phyloP scores from a whole-genome alignment of 2,797 vertebrate species.

The Glyptemys insculpta region DNA sequence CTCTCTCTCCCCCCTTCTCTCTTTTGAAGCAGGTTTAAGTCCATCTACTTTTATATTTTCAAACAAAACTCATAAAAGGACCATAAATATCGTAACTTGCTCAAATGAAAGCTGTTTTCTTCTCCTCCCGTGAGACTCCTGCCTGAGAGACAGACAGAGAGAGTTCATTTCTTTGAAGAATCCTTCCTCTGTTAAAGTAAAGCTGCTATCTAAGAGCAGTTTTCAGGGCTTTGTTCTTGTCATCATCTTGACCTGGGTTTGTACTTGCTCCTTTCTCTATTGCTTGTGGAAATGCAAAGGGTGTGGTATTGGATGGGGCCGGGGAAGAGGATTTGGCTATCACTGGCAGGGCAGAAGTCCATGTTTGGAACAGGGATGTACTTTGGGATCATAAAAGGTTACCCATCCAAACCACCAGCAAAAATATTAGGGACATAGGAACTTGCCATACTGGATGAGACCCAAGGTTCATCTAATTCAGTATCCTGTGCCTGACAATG shows the following conservation, averaged over 20 bases:
- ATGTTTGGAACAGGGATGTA: conserved; percentile 50
- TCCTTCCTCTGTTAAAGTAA: conserved; percentile 75
- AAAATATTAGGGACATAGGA: conserved; percentile 52
- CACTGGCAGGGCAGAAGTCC: conserved; percentile 63
- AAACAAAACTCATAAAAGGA: conserved; percentile 77
- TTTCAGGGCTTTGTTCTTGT: conserved; percentile 71
- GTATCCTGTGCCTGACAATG: conserved; percentile 50
- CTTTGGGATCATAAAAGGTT: conserved; percentile 41
- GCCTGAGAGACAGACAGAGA: conserved; percentile 67
- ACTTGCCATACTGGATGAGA: conserved; percentile 33
- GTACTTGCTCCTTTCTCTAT: conserved; percentile 52
- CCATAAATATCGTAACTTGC: conserved; percentile 78
- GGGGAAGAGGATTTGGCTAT: conserved; percentile 70
- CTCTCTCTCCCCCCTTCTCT: conserved; percentile 60
- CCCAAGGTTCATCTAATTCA: conserved; percentile 27
- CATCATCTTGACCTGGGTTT: conserved; percentile 71
- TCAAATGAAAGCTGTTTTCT: conserved; percentile 81
- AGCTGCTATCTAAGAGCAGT: conserved; percentile 70
- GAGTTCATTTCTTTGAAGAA: conserved; percentile 80
- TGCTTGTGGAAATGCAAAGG: conserved; percentile 71
- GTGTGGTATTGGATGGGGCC: conserved; percentile 12
- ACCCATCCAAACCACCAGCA: no score
- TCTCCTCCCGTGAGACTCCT: conserved; percentile 73
- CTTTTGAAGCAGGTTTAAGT: conserved; percentile 74
- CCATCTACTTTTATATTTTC: conserved; percentile 79